A percentile compares a stretch with the other conserved stretches of the same genome.
These are phyloP conservation scores for Lophius americanus DNA, from an alignment of 2,797 vertebrate species.

Conservation along the genomic window DNA sequence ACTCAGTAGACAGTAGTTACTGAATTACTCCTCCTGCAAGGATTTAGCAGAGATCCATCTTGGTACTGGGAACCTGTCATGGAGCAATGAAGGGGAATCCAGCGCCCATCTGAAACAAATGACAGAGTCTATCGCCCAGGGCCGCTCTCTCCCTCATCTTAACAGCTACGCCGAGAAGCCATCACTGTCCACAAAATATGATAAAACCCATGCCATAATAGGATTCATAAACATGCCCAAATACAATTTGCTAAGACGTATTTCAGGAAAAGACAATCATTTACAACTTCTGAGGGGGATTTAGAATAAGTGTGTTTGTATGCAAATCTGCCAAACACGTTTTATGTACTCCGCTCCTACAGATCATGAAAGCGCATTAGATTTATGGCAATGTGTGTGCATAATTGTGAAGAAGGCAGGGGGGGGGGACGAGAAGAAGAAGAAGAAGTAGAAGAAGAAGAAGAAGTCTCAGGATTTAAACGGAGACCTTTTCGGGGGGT, in stretches of 20 bases:
- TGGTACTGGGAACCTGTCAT: conserved; percentile 80
- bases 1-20: conserved; percentile 78
- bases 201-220: conserved; percentile 94
- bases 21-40: conserved; percentile 77
- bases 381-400: conserved; percentile 88
- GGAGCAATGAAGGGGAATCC: conserved; percentile 81
- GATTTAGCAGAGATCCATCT: conserved; percentile 81
- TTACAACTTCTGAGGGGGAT: conserved; percentile 94
- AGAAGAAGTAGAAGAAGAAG: conserved; percentile 37
- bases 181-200: conserved; percentile 91
- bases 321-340: conserved; percentile 89
- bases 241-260: conserved; percentile 98
- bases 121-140: conserved; percentile 91
- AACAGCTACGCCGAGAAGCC: conserved; percentile 88
- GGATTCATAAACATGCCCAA: conserved; percentile 97
- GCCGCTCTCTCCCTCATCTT: conserved; percentile 82
- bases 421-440: conserved; percentile 45
- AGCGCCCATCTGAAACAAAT: conserved; percentile 86
- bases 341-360: conserved; percentile 93
- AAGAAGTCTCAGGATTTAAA: conserved; percentile 83
- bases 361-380: conserved; percentile 95
- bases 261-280: conserved; percentile 96
- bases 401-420: conserved; percentile 83
- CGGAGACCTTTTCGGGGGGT: conserved; percentile 81
- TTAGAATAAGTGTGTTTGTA: conserved; percentile 93